Evolutionary conservation across 2,888 invertebrate species (phyloP).

Genomic region (Drosophila paracracens): DNA sequence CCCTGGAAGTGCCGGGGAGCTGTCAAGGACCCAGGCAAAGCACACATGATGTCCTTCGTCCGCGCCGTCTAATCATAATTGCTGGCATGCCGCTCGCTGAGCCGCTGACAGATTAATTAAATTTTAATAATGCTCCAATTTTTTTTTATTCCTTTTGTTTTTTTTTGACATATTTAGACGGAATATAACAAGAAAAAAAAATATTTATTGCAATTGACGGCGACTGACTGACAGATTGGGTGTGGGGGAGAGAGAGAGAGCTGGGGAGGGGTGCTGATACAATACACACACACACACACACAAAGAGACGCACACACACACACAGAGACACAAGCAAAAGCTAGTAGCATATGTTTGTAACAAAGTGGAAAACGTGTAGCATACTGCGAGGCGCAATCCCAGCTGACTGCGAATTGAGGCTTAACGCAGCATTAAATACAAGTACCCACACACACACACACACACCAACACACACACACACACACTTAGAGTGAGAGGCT

Average conservation of each 20-base stretch:
- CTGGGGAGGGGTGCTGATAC: background rate
- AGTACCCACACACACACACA: conserved; percentile 27
- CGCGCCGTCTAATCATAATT: conserved; percentile 62
- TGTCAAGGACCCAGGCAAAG: conserved; percentile 52
- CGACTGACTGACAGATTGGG: conserved; percentile 20
- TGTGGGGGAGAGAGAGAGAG: background rate
- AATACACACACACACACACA: conserved; percentile 37
- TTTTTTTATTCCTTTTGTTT: background rate
- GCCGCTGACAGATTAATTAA: conserved; percentile 67
- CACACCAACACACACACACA: background rate
- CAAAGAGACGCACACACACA: conserved; percentile 10
- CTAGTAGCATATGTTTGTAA: conserved; percentile 61
- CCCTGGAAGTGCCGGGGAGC: conserved; percentile 43
- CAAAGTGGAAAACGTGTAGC: conserved; percentile 52
- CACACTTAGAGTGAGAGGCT: background rate
- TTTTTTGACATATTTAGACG: conserved; percentile 26
- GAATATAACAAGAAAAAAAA: background rate
- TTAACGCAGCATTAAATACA: conserved; percentile 59
- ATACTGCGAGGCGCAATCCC: conserved; percentile 72
- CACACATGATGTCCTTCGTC: conserved; percentile 30
- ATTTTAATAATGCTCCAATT: conserved; percentile 66
- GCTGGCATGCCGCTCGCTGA: conserved; percentile 45
- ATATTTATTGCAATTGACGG: conserved; percentile 55
- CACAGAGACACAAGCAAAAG: background rate
- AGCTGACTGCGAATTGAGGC: conserved; percentile 69